phyloP scores from a whole-genome alignment of 2,888 invertebrate genomes.

The Marasmarcha lunaedactyla region DNA sequence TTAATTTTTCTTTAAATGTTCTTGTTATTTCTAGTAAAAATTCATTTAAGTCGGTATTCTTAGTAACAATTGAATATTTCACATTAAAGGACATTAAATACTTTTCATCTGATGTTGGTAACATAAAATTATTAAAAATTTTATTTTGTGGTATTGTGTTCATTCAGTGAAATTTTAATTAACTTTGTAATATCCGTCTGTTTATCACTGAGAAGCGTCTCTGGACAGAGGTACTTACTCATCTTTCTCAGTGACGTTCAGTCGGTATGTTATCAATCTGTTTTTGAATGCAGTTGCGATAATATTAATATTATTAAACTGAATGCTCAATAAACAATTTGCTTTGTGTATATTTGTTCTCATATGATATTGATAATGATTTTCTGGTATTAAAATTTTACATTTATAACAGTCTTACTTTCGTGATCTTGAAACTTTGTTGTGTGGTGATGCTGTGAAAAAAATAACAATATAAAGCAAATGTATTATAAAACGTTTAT shows the following conservation, averaged over 20 bases:
- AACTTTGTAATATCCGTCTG: conserved; percentile 6
- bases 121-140: conserved; percentile 9
- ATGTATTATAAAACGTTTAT: too few relatives aligned
- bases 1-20: conserved; percentile 6
- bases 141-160: conserved; percentile 8
- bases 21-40: background rate
- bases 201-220: conserved; percentile 5
- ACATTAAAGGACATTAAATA: conserved; percentile 11
- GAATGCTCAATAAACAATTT: conserved; percentile 5
- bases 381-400: background rate
- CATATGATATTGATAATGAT: background rate
- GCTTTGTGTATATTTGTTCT: conserved; percentile 5
- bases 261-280: conserved; percentile 11
- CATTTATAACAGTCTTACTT: too few relatives aligned
- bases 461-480: too few relatives aligned
- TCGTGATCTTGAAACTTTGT: too few relatives aligned
- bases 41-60: conserved; percentile 5
- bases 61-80: conserved; percentile 5
- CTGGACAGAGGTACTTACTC: conserved; percentile 5
- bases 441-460: too few relatives aligned
- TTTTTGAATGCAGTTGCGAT: conserved; percentile 8
- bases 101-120: conserved; percentile 4
- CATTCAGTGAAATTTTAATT: conserved; percentile 6
- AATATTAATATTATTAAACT: conserved; percentile 8
- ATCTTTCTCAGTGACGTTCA: conserved; percentile 6